Base-by-base conservation (phyloP, 37 sponge, comb jelly and placozoan species). In the Crambe crambe region DNA sequence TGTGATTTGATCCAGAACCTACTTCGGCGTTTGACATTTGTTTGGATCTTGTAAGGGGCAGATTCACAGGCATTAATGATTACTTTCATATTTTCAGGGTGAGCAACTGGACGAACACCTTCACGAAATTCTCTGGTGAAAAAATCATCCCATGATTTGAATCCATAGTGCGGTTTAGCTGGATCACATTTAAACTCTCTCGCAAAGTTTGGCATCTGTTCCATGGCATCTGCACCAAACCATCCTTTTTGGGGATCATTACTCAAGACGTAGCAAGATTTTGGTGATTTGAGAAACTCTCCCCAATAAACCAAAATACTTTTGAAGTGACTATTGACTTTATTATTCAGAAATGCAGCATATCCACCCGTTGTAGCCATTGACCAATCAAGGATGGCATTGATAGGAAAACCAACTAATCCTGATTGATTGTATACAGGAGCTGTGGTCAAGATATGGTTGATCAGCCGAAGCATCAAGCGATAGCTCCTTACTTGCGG, bases 331-430 rank as follows among this genome's bases (percentile, higher is more conserved):
- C 20, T 38, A 62, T 84, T 84, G 54, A 68, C 85, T 25, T 56
- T 68, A 2, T 41, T 75, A 30, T 83, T 83, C 23, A 65, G 22
- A 59, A 74, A 83, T 17, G 75, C 83, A n/a, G 83, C 83, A 41
- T 74, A 83, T 6, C 83, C 83, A 43, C 32, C 43, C 27, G 42
- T 65, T 22, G 83, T 83, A 2, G 38, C 75, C 83, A 74, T 83
- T 15, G 83, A 12, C 83, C 83, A 83, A 61, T 74, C 32, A 37
- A 84, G 25, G 37, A 84, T 76, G 20, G 79, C 85, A 68, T 77
- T 85, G 78, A 85, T 85, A 44, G 85, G 85, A 42, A 85, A 77
- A 5, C 85, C 85, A 37, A 70, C 72, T 18, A 85, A 56, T 35
- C 73, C 73, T 2, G 12, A 12, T 8, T 58, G 36, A 51, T 70